phyloP scores from a whole-genome alignment of 2,113 vertebrate species.

The Odobenus rosmarus region DNA sequence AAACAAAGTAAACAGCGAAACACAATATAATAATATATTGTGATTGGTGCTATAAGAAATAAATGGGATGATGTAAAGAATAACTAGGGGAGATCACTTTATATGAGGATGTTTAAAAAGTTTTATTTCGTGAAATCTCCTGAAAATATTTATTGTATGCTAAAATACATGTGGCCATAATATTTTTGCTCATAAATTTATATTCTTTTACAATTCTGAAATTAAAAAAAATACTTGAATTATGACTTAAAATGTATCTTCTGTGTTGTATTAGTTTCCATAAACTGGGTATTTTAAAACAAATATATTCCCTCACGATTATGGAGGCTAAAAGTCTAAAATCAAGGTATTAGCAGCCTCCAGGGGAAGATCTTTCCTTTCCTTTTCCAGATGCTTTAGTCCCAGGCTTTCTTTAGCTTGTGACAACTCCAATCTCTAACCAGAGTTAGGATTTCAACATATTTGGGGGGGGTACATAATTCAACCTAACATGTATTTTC shows the following conservation, averaged over 20 bases:
- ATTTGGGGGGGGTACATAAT: neutral
- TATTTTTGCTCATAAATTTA: slow-evolving; percentile 16
- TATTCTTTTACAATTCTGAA: slow-evolving; percentile 14
- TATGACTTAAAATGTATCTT: slow-evolving; percentile 18
- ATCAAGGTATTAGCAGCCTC: neutral
- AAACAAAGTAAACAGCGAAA: slow-evolving; percentile 23
- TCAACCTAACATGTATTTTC: slow-evolving; percentile 4
- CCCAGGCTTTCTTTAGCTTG: neutral
- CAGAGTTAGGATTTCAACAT: neutral
- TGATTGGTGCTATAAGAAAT: neutral
- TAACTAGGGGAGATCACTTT: neutral
- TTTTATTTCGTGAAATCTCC: neutral
- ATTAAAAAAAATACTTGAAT: neutral
- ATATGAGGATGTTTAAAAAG: neutral
- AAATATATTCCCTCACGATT: neutral
- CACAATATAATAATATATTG: neutral
- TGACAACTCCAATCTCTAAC: neutral
- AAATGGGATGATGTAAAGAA: neutral
- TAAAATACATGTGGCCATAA: slow-evolving; percentile 2
- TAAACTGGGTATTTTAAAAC: neutral
- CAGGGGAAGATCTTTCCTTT: neutral
- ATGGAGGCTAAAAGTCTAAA: neutral
- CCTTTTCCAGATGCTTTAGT: slow-evolving; percentile 17
- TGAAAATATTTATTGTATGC: slow-evolving; percentile 28
- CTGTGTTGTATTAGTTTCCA: neutral